These are phyloP conservation scores for Limnephilus marmoratus DNA, from an alignment of 2,888 invertebrate species.

Conservation along the genomic window DNA sequence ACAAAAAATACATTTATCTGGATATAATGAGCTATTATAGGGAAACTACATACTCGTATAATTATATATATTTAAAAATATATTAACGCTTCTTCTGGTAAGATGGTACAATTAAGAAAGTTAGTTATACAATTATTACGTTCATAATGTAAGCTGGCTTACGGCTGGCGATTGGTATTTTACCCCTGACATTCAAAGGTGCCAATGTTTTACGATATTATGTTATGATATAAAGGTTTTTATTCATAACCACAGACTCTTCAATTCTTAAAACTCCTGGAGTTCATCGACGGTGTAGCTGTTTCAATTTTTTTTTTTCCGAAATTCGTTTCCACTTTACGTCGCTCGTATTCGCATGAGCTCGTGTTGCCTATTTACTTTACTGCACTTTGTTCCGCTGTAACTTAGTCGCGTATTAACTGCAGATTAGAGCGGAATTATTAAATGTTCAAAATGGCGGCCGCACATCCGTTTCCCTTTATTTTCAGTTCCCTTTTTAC, in stretches of 20 bases:
- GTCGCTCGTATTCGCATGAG: not conserved
- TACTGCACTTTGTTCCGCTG: not conserved
- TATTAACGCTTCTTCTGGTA: no score
- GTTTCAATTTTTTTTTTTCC: not conserved
- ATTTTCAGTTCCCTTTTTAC: conserved; percentile 55
- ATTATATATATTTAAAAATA: no score
- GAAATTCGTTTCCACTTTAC: not conserved
- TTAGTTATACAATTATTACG: no score
- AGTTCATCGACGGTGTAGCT: not conserved
- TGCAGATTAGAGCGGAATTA: conserved; percentile 57
- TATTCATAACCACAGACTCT: not conserved
- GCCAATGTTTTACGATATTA: no score
- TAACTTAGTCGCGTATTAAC: conserved; percentile 48
- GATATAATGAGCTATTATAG: no score
- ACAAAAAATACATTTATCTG: no score
- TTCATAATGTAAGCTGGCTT: no score
- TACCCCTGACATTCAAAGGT: no score
- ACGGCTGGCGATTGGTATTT: no score
- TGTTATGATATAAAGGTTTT: no score
- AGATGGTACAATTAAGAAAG: no score
- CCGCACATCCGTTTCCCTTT: conserved; percentile 53
- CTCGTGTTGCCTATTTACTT: not conserved
- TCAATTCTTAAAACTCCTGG: not conserved
- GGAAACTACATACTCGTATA: no score
- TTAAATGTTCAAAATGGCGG: conserved; percentile 48